phyloP scores from a whole-genome alignment of 53 echinoderm and acorn worm genomes.

The Echinometra lucunter region DNA sequence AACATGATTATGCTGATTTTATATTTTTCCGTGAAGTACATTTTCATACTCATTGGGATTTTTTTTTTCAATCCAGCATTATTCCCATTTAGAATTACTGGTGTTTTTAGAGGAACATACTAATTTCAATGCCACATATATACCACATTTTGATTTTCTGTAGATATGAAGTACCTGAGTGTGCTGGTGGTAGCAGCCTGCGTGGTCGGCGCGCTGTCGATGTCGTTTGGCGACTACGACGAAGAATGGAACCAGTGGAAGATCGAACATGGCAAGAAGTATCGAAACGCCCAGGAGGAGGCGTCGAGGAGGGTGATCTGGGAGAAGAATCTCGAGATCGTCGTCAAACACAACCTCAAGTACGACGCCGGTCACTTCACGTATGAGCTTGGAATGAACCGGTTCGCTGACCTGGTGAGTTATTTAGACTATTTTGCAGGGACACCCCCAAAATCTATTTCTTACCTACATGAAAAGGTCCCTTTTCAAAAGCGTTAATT shows the following conservation, averaged over 20 bases:
- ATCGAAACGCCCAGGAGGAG: slow-evolving; percentile 63
- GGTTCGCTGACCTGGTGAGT: slow-evolving; percentile 75
- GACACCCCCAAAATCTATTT: too few species aligned
- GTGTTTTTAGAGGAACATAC: background rate
- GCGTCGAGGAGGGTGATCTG: slow-evolving; percentile 66
- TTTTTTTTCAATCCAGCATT: background rate
- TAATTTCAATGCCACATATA: too few species aligned
- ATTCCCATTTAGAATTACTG: background rate
- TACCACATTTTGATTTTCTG: too few species aligned
- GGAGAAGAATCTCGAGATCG: slow-evolving; percentile 70
- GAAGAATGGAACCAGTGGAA: slow-evolving; percentile 70
- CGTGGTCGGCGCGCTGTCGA: slow-evolving; percentile 23
- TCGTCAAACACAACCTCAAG: slow-evolving; percentile 73
- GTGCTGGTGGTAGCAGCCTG: slow-evolving; percentile 21
- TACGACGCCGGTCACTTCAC: slow-evolving; percentile 55
- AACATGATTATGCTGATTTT: too few species aligned
- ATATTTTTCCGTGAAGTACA: too few species aligned
- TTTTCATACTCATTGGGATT: too few species aligned
- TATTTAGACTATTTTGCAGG: too few species aligned
- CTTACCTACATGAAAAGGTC: too few species aligned
- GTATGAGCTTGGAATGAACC: slow-evolving; percentile 76
- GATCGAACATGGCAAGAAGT: slow-evolving; percentile 63
- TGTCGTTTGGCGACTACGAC: slow-evolving; percentile 53
- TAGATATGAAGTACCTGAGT: slow-evolving; percentile 40
- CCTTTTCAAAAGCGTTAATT: too few species aligned